Evolutionary conservation across 1,140 invertebrate genomes (phyloP).

Genomic region (Brachionus koreanus): DNA sequence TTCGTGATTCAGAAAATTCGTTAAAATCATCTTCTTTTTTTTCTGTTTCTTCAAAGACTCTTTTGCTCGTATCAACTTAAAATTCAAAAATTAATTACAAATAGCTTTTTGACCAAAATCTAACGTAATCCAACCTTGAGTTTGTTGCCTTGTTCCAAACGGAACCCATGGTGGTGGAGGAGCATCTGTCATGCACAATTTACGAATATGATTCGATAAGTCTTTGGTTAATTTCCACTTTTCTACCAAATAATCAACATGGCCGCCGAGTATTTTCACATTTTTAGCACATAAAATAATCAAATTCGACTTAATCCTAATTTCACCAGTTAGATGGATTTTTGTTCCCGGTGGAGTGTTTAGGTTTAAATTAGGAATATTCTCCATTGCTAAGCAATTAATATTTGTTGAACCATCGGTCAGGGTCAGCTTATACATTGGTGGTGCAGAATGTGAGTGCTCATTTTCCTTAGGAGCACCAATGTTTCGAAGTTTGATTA

Average conservation of each 20-base stretch:
- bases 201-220: slow-evolving; percentile 11
- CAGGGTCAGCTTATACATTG: not conserved
- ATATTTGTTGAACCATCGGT: not conserved
- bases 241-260: slow-evolving; percentile 19
- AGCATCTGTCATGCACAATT: not conserved
- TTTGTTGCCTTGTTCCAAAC: not conserved
- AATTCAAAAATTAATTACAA: not conserved
- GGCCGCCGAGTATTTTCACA: slow-evolving; percentile 15
- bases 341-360: slow-evolving; percentile 35
- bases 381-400: not conserved
- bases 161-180: slow-evolving; percentile 33
- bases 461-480: slow-evolving; percentile 36
- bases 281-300: not conserved
- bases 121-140: not conserved
- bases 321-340: not conserved
- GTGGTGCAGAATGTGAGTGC: not conserved
- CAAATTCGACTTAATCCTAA: not conserved
- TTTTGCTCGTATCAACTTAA: slow-evolving; percentile 31
- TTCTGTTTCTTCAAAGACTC: not conserved
- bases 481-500: not conserved
- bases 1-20: not conserved
- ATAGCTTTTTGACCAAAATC: not conserved
- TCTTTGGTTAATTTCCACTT: slow-evolving; percentile 40
- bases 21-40: not conserved
- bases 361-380: not conserved